phyloP scores from a whole-genome alignment of 2,888 invertebrate genomes.

The Petrophora chlorosata region DNA sequence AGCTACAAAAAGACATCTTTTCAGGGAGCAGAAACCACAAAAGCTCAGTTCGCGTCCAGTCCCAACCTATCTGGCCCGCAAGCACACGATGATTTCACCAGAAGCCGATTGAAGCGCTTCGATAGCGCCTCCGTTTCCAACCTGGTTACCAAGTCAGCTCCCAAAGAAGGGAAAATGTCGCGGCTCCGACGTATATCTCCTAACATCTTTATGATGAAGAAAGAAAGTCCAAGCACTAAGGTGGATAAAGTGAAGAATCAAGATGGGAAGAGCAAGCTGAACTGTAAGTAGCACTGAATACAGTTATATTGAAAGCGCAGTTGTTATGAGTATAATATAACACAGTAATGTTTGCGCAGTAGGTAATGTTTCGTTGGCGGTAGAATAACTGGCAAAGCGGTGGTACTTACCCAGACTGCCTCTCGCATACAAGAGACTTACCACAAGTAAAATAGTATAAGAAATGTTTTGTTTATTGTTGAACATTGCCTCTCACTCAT shows the following conservation, averaged over 20 bases:
- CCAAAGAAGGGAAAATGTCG: slow-evolving; percentile 53
- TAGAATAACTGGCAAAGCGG: no score
- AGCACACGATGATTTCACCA: slow-evolving; percentile 51
- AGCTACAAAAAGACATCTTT: background rate
- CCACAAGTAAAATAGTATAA: no score
- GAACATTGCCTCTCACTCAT: no score
- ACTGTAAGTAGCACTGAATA: slow-evolving; percentile 61
- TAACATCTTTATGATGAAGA: slow-evolving; percentile 59
- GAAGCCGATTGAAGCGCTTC: slow-evolving; percentile 51
- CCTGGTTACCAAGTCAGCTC: slow-evolving; percentile 43
- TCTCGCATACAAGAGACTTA: no score
- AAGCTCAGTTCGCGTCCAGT: slow-evolving; percentile 69
- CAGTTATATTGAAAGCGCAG: no score
- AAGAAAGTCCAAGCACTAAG: slow-evolving; percentile 44
- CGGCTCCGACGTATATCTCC: slow-evolving; percentile 65
- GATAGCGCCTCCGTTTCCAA: slow-evolving; percentile 70
- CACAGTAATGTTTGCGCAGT: no score
- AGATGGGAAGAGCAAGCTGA: slow-evolving; percentile 54
- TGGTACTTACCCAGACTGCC: no score
- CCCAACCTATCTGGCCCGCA: slow-evolving; percentile 63
- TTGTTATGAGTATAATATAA: no score
- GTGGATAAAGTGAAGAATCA: slow-evolving; percentile 46
- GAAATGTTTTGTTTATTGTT: no score
- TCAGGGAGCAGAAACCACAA: slow-evolving; percentile 61
- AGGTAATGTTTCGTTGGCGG: no score